Percentiles rank a stretch among this genome's conserved stretches.
phyloP scores from a whole-genome alignment of 1,140 invertebrate genomes.

The Magallana angulata region DNA sequence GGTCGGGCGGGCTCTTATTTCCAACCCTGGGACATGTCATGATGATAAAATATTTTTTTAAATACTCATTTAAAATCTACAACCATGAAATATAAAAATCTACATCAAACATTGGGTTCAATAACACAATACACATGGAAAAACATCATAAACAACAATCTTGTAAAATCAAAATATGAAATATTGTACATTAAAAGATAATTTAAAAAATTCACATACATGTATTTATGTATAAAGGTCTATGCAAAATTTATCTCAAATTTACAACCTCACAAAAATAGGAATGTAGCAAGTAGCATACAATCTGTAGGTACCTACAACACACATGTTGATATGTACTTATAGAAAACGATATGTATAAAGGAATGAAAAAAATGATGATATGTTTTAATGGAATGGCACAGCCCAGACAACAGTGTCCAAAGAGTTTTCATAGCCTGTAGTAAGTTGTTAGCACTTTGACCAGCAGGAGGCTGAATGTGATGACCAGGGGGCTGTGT shows the following conservation, averaged over 20 bases:
- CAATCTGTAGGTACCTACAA: too few relatives aligned
- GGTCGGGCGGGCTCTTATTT: too few relatives aligned
- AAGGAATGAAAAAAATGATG: background rate
- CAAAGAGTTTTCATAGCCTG: background rate
- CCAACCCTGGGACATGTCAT: too few relatives aligned
- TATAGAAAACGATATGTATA: background rate
- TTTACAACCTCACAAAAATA: too few relatives aligned
- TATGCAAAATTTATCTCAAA: background rate
- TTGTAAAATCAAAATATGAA: background rate
- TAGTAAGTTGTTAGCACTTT: background rate
- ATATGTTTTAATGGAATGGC: background rate
- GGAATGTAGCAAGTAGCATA: too few relatives aligned
- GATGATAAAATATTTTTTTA: background rate
- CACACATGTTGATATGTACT: too few relatives aligned
- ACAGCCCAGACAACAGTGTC: background rate
- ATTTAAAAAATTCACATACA: background rate
- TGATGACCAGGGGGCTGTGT: constrained; percentile 29
- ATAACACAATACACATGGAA: background rate
- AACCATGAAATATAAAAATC: background rate
- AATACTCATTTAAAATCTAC: background rate
- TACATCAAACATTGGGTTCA: background rate
- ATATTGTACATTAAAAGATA: background rate
- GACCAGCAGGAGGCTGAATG: background rate
- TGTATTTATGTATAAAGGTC: background rate
- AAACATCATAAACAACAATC: background rate